phyloP scores from a whole-genome alignment of 2,113 vertebrate genomes.

The Sialia sialis region DNA sequence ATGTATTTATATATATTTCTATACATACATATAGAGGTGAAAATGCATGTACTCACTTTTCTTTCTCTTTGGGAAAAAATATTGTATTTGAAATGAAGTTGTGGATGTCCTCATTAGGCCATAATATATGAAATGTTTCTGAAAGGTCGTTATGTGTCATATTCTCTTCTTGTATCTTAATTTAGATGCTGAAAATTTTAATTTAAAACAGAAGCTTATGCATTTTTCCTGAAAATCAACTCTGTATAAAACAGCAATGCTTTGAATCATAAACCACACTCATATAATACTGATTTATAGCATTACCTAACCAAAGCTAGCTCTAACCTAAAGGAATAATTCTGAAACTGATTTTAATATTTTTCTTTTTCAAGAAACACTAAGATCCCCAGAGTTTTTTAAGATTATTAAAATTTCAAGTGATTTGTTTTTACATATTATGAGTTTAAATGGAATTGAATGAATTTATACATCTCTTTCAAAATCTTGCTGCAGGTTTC shows the following conservation, averaged over 20 bases:
- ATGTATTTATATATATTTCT: rapidly evolving
- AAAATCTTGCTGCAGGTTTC: neutral
- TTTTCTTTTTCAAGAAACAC: neutral
- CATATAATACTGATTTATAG: neutral
- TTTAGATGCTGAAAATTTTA: neutral
- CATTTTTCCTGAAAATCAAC: neutral
- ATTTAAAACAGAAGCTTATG: neutral
- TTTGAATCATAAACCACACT: neutral
- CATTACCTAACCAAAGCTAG: neutral
- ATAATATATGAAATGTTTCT: neutral
- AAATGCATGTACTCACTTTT: neutral
- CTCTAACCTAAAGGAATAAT: neutral
- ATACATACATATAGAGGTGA: neutral
- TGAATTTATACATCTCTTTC: neutral
- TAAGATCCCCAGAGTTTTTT: neutral
- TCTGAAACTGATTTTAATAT: neutral
- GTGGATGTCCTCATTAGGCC: neutral
- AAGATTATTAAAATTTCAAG: neutral
- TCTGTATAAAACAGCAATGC: neutral
- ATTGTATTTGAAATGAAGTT: neutral
- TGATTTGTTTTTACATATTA: neutral
- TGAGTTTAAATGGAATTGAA: neutral
- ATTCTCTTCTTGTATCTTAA: neutral
- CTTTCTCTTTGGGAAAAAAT: neutral
- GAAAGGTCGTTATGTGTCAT: neutral